Evolutionary conservation across 1,140 invertebrate species (phyloP).

Genomic region (Magallana angulata): DNA sequence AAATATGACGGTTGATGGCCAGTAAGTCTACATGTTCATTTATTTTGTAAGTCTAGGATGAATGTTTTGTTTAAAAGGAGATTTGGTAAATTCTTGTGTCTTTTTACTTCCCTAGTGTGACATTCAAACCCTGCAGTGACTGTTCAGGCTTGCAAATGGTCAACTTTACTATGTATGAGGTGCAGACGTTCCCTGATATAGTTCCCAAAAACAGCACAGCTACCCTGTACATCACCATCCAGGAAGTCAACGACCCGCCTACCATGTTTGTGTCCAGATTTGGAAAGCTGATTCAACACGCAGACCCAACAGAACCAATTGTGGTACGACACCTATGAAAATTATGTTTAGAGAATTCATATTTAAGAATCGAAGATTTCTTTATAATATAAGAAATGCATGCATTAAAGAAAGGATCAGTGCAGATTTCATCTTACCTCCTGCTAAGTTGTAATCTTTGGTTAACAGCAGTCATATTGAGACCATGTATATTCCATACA

Average conservation of each 20-base stretch:
- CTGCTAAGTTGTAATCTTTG: too few species aligned
- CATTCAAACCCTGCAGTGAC: constrained; percentile 52
- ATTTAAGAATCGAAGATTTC: too few species aligned
- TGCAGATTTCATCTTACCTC: too few species aligned
- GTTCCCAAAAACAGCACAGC: constrained; percentile 38
- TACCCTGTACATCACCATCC: constrained; percentile 43
- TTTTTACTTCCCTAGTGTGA: constrained; percentile 18
- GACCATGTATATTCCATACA: too few species aligned
- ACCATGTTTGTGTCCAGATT: constrained; percentile 46
- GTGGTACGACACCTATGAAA: constrained; percentile 40
- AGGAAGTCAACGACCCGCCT: constrained; percentile 51
- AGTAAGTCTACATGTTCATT: background rate
- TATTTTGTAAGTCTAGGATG: too few species aligned
- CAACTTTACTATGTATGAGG: constrained; percentile 40
- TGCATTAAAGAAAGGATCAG: too few species aligned
- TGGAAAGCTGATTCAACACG: constrained; percentile 46
- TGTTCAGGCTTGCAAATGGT: constrained; percentile 49
- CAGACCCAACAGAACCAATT: constrained; percentile 49
- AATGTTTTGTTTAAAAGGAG: too few species aligned
- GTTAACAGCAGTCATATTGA: too few species aligned
- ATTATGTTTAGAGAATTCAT: too few species aligned
- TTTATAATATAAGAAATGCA: too few species aligned
- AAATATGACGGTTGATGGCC: background rate
- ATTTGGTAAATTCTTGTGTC: too few species aligned
- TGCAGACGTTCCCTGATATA: constrained; percentile 50